Evolutionary conservation across 2,797 vertebrate species (phyloP).

Genomic region (Gymnoscopelus microlampas): DNA sequence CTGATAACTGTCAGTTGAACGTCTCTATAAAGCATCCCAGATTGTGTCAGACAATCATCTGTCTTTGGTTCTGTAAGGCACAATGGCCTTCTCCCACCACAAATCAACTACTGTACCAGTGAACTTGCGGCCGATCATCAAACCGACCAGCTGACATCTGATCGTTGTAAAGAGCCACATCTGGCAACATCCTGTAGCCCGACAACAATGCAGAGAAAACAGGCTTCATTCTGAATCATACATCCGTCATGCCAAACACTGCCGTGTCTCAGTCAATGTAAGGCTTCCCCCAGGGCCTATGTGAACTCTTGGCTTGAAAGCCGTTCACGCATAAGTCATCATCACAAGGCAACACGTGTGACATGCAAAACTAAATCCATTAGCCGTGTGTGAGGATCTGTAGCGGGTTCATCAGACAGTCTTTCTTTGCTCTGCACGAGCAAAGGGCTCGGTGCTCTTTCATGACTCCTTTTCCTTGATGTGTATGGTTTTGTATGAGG

Average conservation of each 20-base stretch:
- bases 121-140: slow-evolving; percentile 33
- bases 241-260: neutral
- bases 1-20: slow-evolving; percentile 32
- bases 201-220: neutral
- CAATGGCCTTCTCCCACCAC: slow-evolving; percentile 20
- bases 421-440: no score
- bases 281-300: no score
- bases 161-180: slow-evolving; percentile 18
- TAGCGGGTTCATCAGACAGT: no score
- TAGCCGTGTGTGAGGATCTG: no score
- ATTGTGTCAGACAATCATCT: slow-evolving; percentile 12
- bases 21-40: slow-evolving; percentile 22
- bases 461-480: no score
- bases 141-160: slow-evolving; percentile 31
- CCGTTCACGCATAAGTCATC: no score
- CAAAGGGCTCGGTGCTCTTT: no score
- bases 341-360: no score
- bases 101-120: no score
- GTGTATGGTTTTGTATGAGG: no score
- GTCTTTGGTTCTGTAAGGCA: slow-evolving; percentile 19
- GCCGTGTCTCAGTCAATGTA: neutral
- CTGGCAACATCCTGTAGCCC: slow-evolving; percentile 9
- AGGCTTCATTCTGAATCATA: slow-evolving; percentile 1
- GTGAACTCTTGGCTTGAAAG: no score
- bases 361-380: no score